phyloP scores from a whole-genome alignment of 2,797 vertebrate genomes.

The Malacoctenus gilli region DNA sequence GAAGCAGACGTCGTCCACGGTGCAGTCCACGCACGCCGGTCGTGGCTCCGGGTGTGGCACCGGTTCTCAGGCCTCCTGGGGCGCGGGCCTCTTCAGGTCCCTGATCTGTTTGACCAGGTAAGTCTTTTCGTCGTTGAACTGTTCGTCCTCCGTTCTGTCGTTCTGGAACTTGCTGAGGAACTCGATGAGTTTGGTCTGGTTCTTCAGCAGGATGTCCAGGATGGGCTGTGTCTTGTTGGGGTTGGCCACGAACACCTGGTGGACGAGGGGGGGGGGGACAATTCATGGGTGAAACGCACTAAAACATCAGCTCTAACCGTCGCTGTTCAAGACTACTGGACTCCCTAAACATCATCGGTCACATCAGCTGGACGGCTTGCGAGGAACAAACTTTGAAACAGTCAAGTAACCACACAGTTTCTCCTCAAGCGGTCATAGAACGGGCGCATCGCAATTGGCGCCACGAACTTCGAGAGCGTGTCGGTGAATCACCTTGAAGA shows the following conservation, averaged over 20 bases:
- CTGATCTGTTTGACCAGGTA: conserved; percentile 99
- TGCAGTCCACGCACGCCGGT: conserved; percentile 62
- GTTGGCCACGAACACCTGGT: conserved; percentile 97
- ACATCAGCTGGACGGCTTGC: too few relatives aligned
- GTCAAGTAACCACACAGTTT: too few relatives aligned
- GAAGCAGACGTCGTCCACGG: conserved; percentile 67
- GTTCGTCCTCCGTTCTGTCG: conserved; percentile 96
- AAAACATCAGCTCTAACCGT: too few relatives aligned
- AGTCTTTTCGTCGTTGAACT: conserved; percentile 98
- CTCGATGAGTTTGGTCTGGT: conserved; percentile 96
- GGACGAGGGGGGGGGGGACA: not conserved
- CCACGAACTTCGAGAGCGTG: too few relatives aligned
- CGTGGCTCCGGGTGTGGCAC: conserved; percentile 44
- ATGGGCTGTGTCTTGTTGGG: conserved; percentile 98
- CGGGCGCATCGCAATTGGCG: too few relatives aligned
- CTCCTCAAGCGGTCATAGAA: too few relatives aligned
- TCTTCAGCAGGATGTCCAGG: conserved; percentile 97
- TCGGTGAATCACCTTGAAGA: conserved; percentile 87
- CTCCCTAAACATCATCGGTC: too few relatives aligned
- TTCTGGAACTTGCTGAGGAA: conserved; percentile 99
- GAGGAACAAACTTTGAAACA: too few relatives aligned
- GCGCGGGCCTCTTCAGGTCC: conserved; percentile 95
- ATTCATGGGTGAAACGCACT: too few relatives aligned
- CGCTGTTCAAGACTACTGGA: too few relatives aligned
- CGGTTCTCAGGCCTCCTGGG: conserved; percentile 88